A percentile compares a stretch with the other conserved stretches of the same genome.
Conservation (phyloP, 2,888 invertebrate genomes). For the Criorhina ranunculi region DNA sequence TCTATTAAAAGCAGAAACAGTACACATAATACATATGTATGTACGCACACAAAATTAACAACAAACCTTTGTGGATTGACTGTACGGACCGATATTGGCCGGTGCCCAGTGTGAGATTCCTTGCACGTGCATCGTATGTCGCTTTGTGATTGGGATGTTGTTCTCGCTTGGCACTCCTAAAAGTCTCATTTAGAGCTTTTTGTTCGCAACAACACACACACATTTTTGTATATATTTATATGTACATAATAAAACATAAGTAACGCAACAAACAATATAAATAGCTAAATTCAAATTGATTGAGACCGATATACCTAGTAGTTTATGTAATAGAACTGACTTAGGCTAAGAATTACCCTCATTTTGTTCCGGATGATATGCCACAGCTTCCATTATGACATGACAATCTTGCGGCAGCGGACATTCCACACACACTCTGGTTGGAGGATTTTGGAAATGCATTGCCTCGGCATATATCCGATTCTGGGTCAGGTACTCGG, state of each 20-base stretch:
- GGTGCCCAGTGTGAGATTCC: conserved; percentile 99
- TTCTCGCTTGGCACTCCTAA: conserved; percentile 75
- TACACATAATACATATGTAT: too few relatives aligned
- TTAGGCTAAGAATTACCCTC: conserved; percentile 73
- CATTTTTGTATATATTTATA: conserved; percentile 64
- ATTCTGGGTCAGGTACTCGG: conserved; percentile 91
- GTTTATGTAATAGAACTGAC: conserved; percentile 65
- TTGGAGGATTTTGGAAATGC: conserved; percentile 92
- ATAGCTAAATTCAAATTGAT: conserved; percentile 26
- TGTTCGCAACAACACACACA: conserved; percentile 71
- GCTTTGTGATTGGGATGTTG: conserved; percentile 81
- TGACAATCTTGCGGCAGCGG: conserved; percentile 90
- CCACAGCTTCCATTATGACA: conserved; percentile 91
- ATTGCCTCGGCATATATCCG: conserved; percentile 90
- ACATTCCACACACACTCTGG: conserved; percentile 93
- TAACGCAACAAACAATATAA: conserved; percentile 62
- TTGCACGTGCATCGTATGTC: conserved; percentile 96
- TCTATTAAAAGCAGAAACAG: conserved; percentile 84
- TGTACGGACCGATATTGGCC: conserved; percentile 98
- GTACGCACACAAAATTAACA: neutral
- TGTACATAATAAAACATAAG: conserved; percentile 64
- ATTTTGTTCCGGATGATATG: conserved; percentile 83
- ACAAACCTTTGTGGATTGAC: conserved; percentile 93
- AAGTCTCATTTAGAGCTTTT: conserved; percentile 76
- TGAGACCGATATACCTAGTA: conserved; percentile 46